Percentiles rank a stretch among this genome's conserved stretches.
These are phyloP conservation scores for Protonibea diacanthus DNA, from an alignment of 2,797 vertebrate genomes.

Conservation along the genomic window DNA sequence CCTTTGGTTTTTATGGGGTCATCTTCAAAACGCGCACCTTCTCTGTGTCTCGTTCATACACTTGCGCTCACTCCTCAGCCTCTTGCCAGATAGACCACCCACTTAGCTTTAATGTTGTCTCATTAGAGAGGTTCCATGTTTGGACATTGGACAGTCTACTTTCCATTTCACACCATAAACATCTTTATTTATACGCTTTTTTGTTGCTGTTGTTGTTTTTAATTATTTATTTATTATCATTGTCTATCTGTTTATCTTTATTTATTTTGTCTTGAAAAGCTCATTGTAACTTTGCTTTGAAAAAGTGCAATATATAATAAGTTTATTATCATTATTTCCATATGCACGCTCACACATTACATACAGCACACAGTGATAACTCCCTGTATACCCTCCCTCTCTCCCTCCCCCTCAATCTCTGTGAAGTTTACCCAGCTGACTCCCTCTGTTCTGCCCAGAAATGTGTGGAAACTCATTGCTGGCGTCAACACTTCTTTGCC, in stretches of 20 bases:
- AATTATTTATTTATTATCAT: no score
- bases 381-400: not conserved
- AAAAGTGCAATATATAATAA: no score
- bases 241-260: no score
- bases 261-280: no score
- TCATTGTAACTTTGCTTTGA: no score
- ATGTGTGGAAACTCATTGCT: conserved; percentile 70
- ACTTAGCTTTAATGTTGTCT: conserved; percentile 30
- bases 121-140: conserved; percentile 59
- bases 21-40: conserved; percentile 11
- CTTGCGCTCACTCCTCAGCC: conserved; percentile 22
- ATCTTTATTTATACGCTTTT: not conserved
- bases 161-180: conserved; percentile 65
- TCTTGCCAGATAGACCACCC: conserved; percentile 61
- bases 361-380: conserved; percentile 36
- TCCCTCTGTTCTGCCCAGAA: conserved; percentile 59
- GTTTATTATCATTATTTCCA: no score
- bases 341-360: conserved; percentile 24
- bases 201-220: no score
- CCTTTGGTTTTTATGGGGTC: conserved; percentile 14
- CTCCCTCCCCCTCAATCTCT: conserved; percentile 10
- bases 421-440: conserved; percentile 73
- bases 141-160: conserved; percentile 62
- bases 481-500: conserved; percentile 57
- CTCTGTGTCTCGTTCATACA: conserved; percentile 26